phyloP scores from a whole-genome alignment of 2,797 vertebrate species.

The Enteromius fasciolatus region DNA sequence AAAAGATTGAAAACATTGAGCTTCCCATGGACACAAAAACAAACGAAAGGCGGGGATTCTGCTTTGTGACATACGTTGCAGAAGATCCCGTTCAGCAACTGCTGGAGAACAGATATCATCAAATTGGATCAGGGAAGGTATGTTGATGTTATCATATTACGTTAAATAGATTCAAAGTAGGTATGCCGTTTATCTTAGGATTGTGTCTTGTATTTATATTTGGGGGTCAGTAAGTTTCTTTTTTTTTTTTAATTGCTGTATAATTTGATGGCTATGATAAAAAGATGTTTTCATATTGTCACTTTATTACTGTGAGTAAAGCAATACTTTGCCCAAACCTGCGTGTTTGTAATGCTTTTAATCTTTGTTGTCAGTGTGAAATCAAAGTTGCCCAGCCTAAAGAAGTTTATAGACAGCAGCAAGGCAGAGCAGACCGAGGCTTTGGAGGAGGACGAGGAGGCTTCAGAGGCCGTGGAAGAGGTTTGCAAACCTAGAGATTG shows the following conservation, averaged over 20 bases:
- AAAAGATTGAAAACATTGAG: conserved; percentile 87
- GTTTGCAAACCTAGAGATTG: conserved; percentile 40
- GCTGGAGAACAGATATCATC: conserved; percentile 88
- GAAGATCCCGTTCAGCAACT: conserved; percentile 88
- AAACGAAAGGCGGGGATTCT: conserved; percentile 87
- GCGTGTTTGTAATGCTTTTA: not conserved
- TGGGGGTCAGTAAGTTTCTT: not conserved
- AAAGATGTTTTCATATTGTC: not conserved
- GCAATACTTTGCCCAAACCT: not conserved
- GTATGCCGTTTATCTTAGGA: not conserved
- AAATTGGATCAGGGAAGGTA: conserved; percentile 89
- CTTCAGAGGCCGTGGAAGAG: conserved; percentile 81
- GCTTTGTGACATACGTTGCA: conserved; percentile 85
- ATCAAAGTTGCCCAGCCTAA: conserved; percentile 91
- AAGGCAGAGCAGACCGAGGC: conserved; percentile 82
- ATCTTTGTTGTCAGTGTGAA: conserved; percentile 78
- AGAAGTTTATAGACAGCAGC: conserved; percentile 88
- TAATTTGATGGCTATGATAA: no score
- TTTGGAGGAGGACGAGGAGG: conserved; percentile 75
- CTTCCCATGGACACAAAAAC: conserved; percentile 89
- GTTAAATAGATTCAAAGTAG: no score
- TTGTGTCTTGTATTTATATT: not conserved
- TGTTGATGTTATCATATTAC: not conserved
- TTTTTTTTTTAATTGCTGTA: no score
- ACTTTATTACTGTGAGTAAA: no score